Percentiles rank a stretch among this genome's conserved stretches.
Conservation (phyloP, 2,113 vertebrate species). For the Acinonyx jubatus region DNA sequence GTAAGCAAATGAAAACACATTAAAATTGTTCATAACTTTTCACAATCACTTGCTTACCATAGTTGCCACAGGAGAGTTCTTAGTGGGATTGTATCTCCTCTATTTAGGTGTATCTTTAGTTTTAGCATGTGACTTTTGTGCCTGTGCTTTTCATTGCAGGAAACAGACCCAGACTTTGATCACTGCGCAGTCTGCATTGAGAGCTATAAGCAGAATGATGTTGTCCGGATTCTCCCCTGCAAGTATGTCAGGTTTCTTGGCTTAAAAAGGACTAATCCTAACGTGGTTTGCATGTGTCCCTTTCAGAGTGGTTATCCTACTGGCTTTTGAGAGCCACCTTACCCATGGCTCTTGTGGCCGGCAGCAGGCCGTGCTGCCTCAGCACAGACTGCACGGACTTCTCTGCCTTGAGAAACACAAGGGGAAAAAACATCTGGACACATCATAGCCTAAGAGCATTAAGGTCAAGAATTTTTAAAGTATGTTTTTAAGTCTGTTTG, state of each 20-base stretch:
- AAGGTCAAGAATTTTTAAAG: neutral
- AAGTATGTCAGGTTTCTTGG: conserved; percentile 89
- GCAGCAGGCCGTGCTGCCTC: neutral
- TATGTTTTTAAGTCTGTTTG: no score
- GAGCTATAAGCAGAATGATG: conserved; percentile 97
- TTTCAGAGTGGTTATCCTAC: neutral
- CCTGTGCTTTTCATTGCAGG: conserved; percentile 86
- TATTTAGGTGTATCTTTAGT: neutral
- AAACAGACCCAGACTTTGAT: conserved; percentile 98
- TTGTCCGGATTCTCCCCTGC: conserved; percentile 98
- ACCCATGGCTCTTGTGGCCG: neutral
- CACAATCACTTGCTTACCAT: neutral
- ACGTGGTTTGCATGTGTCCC: neutral
- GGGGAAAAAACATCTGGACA: neutral
- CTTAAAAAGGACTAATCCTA: neutral
- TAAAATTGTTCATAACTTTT: neutral
- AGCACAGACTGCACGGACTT: neutral
- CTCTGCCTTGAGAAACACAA: neutral
- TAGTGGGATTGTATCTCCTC: neutral
- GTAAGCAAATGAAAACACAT: neutral
- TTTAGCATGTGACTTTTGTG: conserved; percentile 72
- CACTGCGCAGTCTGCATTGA: conserved; percentile 99
- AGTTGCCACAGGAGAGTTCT: neutral
- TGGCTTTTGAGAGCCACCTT: neutral
- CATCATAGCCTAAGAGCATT: neutral